phyloP scores from a whole-genome alignment of 2,113 vertebrate genomes.

The Euleptes europaea region DNA sequence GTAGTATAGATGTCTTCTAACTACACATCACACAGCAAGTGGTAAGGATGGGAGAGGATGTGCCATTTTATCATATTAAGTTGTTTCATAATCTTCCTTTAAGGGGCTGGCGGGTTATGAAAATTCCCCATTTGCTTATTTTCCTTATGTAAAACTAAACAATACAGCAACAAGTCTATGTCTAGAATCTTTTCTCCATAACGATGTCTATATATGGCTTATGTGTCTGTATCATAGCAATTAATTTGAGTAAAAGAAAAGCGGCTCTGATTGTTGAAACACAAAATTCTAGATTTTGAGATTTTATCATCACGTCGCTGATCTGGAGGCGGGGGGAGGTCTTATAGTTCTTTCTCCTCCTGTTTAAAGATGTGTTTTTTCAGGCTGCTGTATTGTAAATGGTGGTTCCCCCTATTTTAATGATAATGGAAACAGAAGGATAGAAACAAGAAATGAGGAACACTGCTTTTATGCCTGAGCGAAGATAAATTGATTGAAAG shows the following conservation, averaged over 20 bases:
- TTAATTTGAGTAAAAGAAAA: neutral
- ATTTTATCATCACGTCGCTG: too few species aligned
- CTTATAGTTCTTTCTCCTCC: too few species aligned
- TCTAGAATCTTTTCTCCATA: neutral
- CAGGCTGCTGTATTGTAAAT: neutral
- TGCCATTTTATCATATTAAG: neutral
- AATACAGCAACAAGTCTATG: neutral
- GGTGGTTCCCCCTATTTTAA: neutral
- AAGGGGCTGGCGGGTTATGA: neutral
- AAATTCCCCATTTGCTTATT: neutral
- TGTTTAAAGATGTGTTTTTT: neutral
- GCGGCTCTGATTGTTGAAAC: neutral
- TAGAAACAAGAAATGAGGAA: neutral
- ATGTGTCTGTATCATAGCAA: neutral
- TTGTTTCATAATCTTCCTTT: neutral
- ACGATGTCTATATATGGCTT: neutral
- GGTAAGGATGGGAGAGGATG: neutral
- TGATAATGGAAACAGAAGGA: neutral
- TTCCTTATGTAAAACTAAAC: neutral
- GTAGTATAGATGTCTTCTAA: neutral
- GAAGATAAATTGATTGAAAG: neutral
- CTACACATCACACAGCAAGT: slow-evolving; percentile 21
- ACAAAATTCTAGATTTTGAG: neutral
- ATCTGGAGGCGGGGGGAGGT: too few species aligned
- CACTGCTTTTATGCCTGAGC: neutral